Percentiles rank a stretch among this genome's conserved stretches.
These are phyloP conservation scores for Lymantria dispar DNA, from an alignment of 2,888 invertebrate genomes.

Conservation along the genomic window DNA sequence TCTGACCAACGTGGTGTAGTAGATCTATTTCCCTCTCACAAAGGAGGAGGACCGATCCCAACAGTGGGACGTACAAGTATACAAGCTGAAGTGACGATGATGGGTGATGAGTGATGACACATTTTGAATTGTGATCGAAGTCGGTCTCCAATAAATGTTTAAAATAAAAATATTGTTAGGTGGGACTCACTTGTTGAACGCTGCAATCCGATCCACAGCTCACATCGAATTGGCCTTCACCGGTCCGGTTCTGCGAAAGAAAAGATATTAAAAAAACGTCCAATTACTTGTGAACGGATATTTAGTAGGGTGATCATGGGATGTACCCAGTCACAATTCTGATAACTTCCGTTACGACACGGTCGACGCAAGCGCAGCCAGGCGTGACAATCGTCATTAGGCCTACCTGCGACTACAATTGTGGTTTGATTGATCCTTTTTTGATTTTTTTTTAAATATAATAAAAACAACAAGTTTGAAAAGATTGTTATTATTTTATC, in stretches of 20 bases:
- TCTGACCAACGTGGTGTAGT: no score
- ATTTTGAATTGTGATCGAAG: no score
- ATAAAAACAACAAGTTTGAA: no score
- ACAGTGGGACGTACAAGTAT: no score
- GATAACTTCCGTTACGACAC: slow-evolving; percentile 60
- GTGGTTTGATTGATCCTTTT: slow-evolving; percentile 32
- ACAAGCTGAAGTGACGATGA: no score
- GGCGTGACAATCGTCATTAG: slow-evolving; percentile 52
- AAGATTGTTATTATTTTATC: no score
- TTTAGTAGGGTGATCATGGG: slow-evolving; percentile 37
- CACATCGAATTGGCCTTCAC: slow-evolving; percentile 86
- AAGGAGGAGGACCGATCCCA: no score
- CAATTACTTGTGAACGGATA: slow-evolving; percentile 11
- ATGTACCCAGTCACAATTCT: slow-evolving; percentile 54
- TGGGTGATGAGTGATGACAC: no score
- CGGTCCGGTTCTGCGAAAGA: slow-evolving; percentile 85
- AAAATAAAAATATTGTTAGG: neutral
- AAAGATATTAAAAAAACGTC: slow-evolving; percentile 2
- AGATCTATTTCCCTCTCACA: no score
- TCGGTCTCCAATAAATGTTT: no score
- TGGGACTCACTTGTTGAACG: slow-evolving; percentile 84
- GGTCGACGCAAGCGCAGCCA: slow-evolving; percentile 55
- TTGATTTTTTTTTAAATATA: slow-evolving; percentile 2
- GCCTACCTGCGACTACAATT: slow-evolving; percentile 44
- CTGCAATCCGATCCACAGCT: slow-evolving; percentile 87